These are phyloP conservation scores for Opisthograptis luteolata DNA, from an alignment of 2,888 invertebrate species.

Conservation along the genomic window DNA sequence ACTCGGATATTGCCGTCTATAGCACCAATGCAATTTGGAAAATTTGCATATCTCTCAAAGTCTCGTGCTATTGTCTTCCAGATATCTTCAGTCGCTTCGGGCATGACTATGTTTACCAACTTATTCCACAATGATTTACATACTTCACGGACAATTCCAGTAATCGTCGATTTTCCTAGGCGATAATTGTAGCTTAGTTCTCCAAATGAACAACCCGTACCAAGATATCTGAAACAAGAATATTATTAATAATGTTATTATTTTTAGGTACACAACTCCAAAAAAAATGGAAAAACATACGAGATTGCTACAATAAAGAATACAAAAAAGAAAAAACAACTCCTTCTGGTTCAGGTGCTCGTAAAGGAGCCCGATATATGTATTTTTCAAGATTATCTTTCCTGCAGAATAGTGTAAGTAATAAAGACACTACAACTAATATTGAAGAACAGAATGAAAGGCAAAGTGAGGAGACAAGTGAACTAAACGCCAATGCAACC, in stretches of 20 bases:
- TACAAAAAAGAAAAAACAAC: conserved; percentile 37
- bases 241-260: conserved; percentile 29
- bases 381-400: conserved; percentile 45
- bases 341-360: conserved; percentile 37
- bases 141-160: conserved; percentile 32
- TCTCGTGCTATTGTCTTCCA: not conserved
- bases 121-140: not conserved
- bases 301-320: conserved; percentile 41
- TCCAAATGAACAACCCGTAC: conserved; percentile 41
- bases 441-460: conserved; percentile 37
- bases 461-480: conserved; percentile 38
- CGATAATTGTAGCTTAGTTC: conserved; percentile 39
- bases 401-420: conserved; percentile 40
- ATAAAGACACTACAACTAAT: conserved; percentile 40
- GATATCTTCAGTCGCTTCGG: not conserved
- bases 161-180: conserved; percentile 43
- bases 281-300: conserved; percentile 44
- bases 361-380: conserved; percentile 40
- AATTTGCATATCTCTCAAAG: conserved; percentile 30
- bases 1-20: conserved; percentile 41
- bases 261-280: conserved; percentile 38
- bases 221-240: conserved; percentile 42
- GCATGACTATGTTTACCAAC: not conserved
- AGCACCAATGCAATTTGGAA: conserved; percentile 43
- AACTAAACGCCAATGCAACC: conserved; percentile 37